Evolutionary conservation across 2,888 invertebrate species (phyloP).

Genomic region (Corbicula japonica): DNA sequence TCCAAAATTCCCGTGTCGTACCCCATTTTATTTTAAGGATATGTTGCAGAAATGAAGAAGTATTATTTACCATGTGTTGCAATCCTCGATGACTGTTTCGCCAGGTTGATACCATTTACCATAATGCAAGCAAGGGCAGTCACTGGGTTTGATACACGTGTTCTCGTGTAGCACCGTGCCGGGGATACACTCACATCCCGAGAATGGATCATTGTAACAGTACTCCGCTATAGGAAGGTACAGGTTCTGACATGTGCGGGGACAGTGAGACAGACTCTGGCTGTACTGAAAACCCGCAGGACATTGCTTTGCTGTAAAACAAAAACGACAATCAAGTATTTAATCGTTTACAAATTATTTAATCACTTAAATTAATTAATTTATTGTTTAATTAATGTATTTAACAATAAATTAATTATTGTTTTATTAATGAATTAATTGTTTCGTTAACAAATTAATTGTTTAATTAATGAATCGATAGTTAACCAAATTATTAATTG

Average conservation of each 20-base stretch:
- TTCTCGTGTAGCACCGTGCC: slow-evolving; percentile 88
- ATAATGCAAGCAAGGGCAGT: slow-evolving; percentile 74
- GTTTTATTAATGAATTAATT: too few species aligned
- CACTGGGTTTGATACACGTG: slow-evolving; percentile 68
- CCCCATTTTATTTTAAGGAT: too few species aligned
- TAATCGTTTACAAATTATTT: too few species aligned
- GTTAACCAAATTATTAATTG: too few species aligned
- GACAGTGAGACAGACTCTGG: slow-evolving; percentile 44
- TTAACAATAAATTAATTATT: too few species aligned
- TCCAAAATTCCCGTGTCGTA: not conserved
- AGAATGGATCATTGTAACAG: slow-evolving; percentile 87
- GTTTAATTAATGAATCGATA: too few species aligned
- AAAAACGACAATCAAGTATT: too few species aligned
- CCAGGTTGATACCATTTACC: slow-evolving; percentile 66
- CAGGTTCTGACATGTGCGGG: slow-evolving; percentile 46
- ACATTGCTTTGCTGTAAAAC: slow-evolving; percentile 56
- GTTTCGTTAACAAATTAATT: too few species aligned
- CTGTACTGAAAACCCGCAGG: slow-evolving; percentile 42
- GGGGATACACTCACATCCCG: slow-evolving; percentile 95
- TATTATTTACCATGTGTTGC: slow-evolving; percentile 80
- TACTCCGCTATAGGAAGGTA: slow-evolving; percentile 30
- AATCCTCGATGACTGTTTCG: slow-evolving; percentile 65
- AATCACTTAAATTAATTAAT: too few species aligned
- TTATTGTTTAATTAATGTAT: too few species aligned
- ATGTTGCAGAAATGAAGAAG: too few species aligned